Percentiles rank a stretch among this genome's conserved stretches.
Conservation (phyloP, 2,113 vertebrate genomes). For the Myanophis thanlyinensis region DNA sequence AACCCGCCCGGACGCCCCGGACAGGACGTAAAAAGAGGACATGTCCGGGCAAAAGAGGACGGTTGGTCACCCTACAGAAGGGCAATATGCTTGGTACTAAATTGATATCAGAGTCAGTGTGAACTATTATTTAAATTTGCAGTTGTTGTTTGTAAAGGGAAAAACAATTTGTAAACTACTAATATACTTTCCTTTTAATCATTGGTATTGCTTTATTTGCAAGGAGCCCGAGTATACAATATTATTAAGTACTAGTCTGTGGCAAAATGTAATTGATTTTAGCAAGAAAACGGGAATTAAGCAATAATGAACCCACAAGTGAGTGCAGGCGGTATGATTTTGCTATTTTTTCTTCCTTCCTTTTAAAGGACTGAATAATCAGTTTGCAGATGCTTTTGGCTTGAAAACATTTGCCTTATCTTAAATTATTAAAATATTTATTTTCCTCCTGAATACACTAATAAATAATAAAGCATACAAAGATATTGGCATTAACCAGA, state of each 20-base stretch:
- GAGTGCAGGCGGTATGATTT: not conserved
- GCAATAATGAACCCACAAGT: not conserved
- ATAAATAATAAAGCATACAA: not conserved
- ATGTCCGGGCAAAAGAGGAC: no score
- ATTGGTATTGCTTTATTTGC: slow-evolving; percentile 4
- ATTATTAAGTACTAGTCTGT: not conserved
- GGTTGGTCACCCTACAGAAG: no score
- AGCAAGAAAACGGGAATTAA: not conserved
- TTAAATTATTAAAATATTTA: slow-evolving; percentile 27
- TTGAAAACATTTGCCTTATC: slow-evolving; percentile 9
- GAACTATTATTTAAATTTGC: slow-evolving; percentile 14
- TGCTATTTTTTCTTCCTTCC: not conserved
- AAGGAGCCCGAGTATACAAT: not conserved
- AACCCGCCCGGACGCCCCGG: no score
- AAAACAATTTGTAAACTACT: not conserved
- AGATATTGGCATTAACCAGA: not conserved
- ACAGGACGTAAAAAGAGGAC: no score
- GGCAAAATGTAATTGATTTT: not conserved
- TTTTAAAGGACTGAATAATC: slow-evolving; percentile 1
- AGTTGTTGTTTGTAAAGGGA: slow-evolving; percentile 14
- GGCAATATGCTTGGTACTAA: slow-evolving; percentile 29
- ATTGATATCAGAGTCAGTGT: slow-evolving; percentile 46
- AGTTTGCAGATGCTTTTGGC: slow-evolving; percentile 26
- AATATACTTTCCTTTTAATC: slow-evolving; percentile 23
- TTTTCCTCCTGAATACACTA: slow-evolving; percentile 5